Evolutionary conservation across 1,140 invertebrate species (phyloP).

Genomic region (Dendrolimus kikuchii): DNA sequence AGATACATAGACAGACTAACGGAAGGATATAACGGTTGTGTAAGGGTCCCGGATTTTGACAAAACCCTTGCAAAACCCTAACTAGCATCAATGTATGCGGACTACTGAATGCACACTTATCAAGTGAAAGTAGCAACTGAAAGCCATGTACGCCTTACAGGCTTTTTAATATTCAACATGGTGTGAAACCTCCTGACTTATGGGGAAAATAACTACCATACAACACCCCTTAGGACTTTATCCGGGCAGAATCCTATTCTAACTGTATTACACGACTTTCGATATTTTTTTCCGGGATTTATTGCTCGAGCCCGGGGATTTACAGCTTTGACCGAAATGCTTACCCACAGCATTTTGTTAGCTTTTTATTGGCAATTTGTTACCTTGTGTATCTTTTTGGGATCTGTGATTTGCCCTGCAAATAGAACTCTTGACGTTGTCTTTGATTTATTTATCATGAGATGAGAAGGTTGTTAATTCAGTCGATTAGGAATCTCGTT

Average conservation of each 20-base stretch:
- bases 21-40: no score
- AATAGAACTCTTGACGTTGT: slow-evolving; percentile 42
- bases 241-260: slow-evolving; percentile 28
- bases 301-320: slow-evolving; percentile 41
- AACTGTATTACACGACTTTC: slow-evolving; percentile 50
- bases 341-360: slow-evolving; percentile 58
- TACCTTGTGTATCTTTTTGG: slow-evolving; percentile 54
- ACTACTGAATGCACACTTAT: no score
- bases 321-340: slow-evolving; percentile 59
- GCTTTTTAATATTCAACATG: slow-evolving; percentile 21
- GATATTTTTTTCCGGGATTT: slow-evolving; percentile 54
- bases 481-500: no score
- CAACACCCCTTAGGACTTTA: slow-evolving; percentile 17
- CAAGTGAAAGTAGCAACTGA: no score
- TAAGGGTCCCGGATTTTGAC: no score
- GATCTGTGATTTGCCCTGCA: slow-evolving; percentile 35
- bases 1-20: no score
- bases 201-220: background rate
- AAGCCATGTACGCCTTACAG: no score
- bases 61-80: no score
- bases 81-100: no score
- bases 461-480: no score
- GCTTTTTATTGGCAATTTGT: slow-evolving; percentile 64
- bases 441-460: slow-evolving; percentile 18
- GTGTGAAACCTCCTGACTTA: slow-evolving; percentile 19